Evolutionary conservation across 1,140 invertebrate species (phyloP).

Genomic region (Neodiprion virginianus): DNA sequence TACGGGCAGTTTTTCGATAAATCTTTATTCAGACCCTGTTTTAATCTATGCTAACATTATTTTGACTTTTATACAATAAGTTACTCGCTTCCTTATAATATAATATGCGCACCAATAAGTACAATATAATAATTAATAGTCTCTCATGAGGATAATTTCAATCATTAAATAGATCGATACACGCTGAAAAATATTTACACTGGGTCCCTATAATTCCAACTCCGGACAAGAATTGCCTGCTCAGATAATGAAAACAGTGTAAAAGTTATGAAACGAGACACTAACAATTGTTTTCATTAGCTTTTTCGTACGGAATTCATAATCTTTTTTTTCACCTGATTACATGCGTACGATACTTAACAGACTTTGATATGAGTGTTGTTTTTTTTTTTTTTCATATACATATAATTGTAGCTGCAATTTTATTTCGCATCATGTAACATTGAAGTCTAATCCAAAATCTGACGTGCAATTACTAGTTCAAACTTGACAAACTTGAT

Average conservation of each 20-base stretch:
- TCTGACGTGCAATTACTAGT: too few species aligned
- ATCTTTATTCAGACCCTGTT: slow-evolving; percentile 7
- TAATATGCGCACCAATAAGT: neutral
- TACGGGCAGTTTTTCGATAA: slow-evolving; percentile 2
- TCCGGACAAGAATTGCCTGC: neutral
- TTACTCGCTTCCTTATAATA: neutral
- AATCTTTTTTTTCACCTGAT: neutral
- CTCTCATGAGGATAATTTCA: neutral
- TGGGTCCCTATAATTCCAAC: neutral
- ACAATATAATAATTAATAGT: neutral
- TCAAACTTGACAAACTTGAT: too few species aligned
- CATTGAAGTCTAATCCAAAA: too few species aligned
- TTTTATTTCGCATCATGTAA: too few species aligned
- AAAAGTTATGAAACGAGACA: neutral
- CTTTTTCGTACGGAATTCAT: neutral
- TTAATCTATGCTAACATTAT: neutral
- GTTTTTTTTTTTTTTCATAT: too few species aligned
- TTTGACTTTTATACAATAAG: slow-evolving; percentile 6
- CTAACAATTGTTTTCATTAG: neutral
- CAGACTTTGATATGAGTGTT: neutral
- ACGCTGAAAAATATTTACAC: neutral
- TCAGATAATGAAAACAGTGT: neutral
- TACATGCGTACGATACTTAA: neutral
- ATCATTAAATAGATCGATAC: neutral
- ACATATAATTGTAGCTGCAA: too few species aligned